phyloP scores from a whole-genome alignment of 2,888 invertebrate species.

The Belgica antarctica region DNA sequence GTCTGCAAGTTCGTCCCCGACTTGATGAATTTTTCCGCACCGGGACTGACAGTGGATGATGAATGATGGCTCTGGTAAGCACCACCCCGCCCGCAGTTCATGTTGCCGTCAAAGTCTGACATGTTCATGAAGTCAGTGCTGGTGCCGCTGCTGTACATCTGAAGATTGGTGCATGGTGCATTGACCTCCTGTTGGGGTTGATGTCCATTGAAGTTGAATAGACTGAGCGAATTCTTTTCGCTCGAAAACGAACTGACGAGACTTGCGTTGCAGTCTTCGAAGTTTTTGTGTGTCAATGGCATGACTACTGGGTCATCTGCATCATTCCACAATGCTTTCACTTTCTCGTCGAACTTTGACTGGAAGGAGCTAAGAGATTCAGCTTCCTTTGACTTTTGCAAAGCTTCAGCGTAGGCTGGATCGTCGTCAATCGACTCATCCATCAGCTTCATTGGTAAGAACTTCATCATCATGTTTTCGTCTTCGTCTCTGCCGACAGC shows the following conservation, averaged over 20 bases:
- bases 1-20: constrained; percentile 57
- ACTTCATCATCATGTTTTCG: not conserved
- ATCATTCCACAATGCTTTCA: constrained; percentile 66
- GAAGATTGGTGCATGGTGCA: not conserved
- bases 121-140: not conserved
- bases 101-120: constrained; percentile 52
- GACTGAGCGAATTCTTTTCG: constrained; percentile 31
- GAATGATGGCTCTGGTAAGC: constrained; percentile 47
- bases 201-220: constrained; percentile 59
- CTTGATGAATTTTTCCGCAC: constrained; percentile 52
- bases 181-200: constrained; percentile 52
- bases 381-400: not conserved
- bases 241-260: constrained; percentile 39
- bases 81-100: constrained; percentile 47
- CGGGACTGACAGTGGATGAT: constrained; percentile 50
- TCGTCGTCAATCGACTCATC: constrained; percentile 47
- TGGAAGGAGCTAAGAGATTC: constrained; percentile 59
- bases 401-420: constrained; percentile 50
- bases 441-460: constrained; percentile 31
- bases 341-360: constrained; percentile 67
- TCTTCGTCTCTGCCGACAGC: constrained; percentile 20
- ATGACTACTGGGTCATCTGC: constrained; percentile 53
- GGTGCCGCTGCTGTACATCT: not conserved
- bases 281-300: constrained; percentile 37
- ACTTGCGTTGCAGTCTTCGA: constrained; percentile 26